These are phyloP conservation scores for Spisula solida DNA, from an alignment of 2,888 invertebrate genomes.

Conservation along the genomic window DNA sequence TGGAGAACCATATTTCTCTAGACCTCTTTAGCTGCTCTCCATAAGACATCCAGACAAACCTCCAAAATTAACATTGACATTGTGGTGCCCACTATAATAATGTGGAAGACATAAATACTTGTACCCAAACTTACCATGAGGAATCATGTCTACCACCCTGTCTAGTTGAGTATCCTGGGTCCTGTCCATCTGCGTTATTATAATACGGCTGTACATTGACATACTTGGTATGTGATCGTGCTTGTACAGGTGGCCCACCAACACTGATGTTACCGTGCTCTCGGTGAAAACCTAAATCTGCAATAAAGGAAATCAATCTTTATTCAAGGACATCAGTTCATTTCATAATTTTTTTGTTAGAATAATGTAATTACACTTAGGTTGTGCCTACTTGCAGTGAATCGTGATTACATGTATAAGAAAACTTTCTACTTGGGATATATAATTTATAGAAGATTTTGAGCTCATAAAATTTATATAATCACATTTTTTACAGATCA, in stretches of 20 bases:
- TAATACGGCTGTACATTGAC: slow-evolving; percentile 72
- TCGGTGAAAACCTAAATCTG: slow-evolving; percentile 75
- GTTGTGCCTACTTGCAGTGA: background rate
- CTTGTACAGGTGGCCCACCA: slow-evolving; percentile 74
- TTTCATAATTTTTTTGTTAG: background rate
- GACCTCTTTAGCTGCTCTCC: no score
- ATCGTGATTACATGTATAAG: background rate
- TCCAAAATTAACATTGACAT: no score
- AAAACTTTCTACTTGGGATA: background rate
- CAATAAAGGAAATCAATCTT: slow-evolving; percentile 12
- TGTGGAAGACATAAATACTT: no score
- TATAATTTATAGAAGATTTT: background rate
- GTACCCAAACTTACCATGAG: slow-evolving; percentile 8
- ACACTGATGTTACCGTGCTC: slow-evolving; percentile 74
- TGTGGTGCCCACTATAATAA: no score
- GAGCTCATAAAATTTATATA: background rate
- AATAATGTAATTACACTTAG: background rate
- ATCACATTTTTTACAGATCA: background rate
- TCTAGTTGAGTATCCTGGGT: slow-evolving; percentile 56
- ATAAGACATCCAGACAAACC: no score
- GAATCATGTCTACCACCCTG: slow-evolving; percentile 58
- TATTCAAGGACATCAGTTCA: background rate
- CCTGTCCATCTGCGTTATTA: slow-evolving; percentile 54
- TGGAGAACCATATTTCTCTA: no score
- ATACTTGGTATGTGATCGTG: slow-evolving; percentile 76